These are phyloP conservation scores for Troglohyphantes excavatus DNA, from an alignment of 2,888 invertebrate genomes.

Conservation along the genomic window DNA sequence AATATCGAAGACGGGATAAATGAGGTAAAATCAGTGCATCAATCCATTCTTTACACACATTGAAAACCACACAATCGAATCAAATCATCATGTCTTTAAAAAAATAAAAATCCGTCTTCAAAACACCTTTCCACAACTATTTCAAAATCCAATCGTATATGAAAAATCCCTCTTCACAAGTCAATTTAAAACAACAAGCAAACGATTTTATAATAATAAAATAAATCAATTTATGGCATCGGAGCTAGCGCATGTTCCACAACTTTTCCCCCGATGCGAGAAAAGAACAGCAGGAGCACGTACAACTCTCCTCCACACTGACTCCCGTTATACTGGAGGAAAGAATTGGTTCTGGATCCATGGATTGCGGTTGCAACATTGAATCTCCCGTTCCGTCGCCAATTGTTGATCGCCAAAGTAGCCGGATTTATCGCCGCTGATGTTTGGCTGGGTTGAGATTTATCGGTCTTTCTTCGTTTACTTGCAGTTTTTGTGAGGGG, in stretches of 20 bases:
- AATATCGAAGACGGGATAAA: background rate
- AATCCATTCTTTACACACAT: conserved; percentile 9
- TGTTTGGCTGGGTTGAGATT: conserved; percentile 19
- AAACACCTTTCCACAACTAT: background rate
- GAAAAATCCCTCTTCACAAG: background rate
- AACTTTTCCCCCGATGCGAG: conserved; percentile 8
- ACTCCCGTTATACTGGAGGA: conserved; percentile 61
- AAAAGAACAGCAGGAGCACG: conserved; percentile 32
- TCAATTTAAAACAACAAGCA: too few relatives aligned
- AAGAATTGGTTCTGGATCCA: conserved; percentile 61
- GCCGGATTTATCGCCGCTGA: conserved; percentile 7
- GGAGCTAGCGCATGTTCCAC: conserved; percentile 25
- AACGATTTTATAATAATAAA: conserved; percentile 1
- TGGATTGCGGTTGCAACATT: conserved; percentile 59
- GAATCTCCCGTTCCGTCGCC: conserved; percentile 29
- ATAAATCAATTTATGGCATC: conserved; percentile 29
- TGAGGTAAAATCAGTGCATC: background rate
- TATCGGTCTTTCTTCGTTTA: conserved; percentile 7
- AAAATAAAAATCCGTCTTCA: background rate
- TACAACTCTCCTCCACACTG: conserved; percentile 47
- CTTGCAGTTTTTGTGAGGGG: background rate
- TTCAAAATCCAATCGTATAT: background rate
- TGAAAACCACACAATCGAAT: conserved; percentile 17
- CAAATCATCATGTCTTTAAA: background rate
- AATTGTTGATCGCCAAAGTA: conserved; percentile 33